Evolutionary conservation across 2,888 invertebrate genomes (phyloP).

Genomic region (Cristatella mucedo): DNA sequence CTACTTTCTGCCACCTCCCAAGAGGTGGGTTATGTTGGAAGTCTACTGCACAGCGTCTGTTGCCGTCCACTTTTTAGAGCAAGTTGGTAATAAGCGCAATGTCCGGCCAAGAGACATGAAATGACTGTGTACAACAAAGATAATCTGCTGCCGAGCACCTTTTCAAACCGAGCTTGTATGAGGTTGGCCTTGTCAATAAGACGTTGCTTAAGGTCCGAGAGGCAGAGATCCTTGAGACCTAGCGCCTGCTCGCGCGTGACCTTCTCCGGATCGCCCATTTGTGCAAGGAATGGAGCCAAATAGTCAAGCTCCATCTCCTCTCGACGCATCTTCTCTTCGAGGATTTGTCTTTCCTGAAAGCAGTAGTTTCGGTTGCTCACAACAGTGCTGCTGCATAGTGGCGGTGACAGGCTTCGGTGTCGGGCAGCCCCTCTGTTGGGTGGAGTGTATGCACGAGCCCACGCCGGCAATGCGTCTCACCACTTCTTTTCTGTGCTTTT

Average conservation of each 20-base stretch:
- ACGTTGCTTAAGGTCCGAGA: slow-evolving; percentile 35
- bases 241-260: slow-evolving; percentile 26
- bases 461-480: slow-evolving; percentile 21
- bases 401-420: neutral
- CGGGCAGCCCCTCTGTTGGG: neutral
- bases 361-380: neutral
- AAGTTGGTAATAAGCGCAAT: too few relatives aligned
- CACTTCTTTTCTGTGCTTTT: slow-evolving; percentile 33
- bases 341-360: slow-evolving; percentile 16
- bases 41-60: too few relatives aligned
- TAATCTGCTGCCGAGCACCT: slow-evolving; percentile 18
- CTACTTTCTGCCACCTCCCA: too few relatives aligned
- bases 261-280: slow-evolving; percentile 31
- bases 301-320: slow-evolving; percentile 39
- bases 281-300: slow-evolving; percentile 37
- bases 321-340: slow-evolving; percentile 32
- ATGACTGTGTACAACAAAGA: neutral
- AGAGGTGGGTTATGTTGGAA: too few relatives aligned
- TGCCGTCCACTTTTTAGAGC: too few relatives aligned
- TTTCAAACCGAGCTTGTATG: slow-evolving; percentile 38
- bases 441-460: too few relatives aligned
- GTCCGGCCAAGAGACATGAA: too few relatives aligned
- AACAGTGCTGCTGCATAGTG: neutral
- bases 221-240: slow-evolving; percentile 33
- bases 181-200: slow-evolving; percentile 39